Base-by-base conservation (phyloP, 2,888 invertebrate genomes). In the Leucophenga maculata region DNA sequence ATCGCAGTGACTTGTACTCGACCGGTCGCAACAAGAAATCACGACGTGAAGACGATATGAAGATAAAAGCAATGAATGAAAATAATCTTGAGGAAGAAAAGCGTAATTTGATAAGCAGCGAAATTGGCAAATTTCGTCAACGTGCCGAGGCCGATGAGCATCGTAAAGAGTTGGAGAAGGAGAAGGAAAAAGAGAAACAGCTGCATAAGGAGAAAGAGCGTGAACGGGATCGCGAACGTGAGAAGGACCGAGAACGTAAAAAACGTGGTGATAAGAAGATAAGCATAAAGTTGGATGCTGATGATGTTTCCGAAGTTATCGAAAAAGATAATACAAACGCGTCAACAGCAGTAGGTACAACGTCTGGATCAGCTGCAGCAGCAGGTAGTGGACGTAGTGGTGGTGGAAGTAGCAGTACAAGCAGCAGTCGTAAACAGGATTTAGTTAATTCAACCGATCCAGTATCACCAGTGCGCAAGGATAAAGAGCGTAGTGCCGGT, bases 81-180 rank as follows among this genome's bases (percentile, higher is more conserved):
- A 94, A 95, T 39, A 97, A 96, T 87, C 93, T 98, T 73, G 98
- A 98, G 86, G 98, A 98, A 89, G 98, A 98, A 86, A 97, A 98
- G 89, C 93, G 97, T 64, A 97, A 97, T 89, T 92, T 98, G 80
- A 99, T 99, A 80, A 97, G 96, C 85, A 92, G 97, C 81, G 99
- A 99, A 92, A 99, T 99, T 89, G 96, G 96, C 83, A 97, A 97
- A 90, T 99, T 99, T 90, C 93, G 98, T 74, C 97, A 98, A 90
- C 95, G 96, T 78, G 98, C 89, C 16, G 89, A 89, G 72, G 89
- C 87, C 20, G 88, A 88, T 72, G 87, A 89, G 67, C 86, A 88
- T 76, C 86, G 88, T 68, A 89, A 89, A 68, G 88, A 91, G 74
- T 89, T 91, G 8, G 91, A 91, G 68, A 90, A 90, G 74, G 90